Base-by-base conservation (phyloP, 2,113 vertebrate genomes). In the Scytalopus superciliaris region DNA sequence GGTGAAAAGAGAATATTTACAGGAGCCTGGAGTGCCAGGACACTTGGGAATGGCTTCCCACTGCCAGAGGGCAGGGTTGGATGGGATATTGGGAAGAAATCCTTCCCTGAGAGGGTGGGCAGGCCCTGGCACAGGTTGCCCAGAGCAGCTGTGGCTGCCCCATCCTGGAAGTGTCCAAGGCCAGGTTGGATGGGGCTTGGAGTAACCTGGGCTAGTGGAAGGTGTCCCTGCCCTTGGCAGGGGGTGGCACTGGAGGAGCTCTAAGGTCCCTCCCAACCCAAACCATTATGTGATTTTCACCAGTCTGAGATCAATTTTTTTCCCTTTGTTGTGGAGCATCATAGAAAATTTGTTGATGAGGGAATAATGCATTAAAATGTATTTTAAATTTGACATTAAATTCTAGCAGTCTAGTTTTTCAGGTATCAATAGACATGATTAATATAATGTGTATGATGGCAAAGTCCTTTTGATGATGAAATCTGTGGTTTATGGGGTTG, bases 221-320 rank as follows among this genome's bases (percentile, higher is more conserved):
- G 42, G 25, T 27, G 86, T 57, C 67, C 25, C 50, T 88, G 76
- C 42, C 23, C 49, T 15, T 18, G 67, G 40, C 50, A 27, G 35
- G 25, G 35, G 35, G 3, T 49, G 9, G 25, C 0, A 49, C 1
- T 0, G 4, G 37, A 6, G 28, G 50, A 0, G 3, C 0, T 81
- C 37, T 33, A 16, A 57, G 30, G 12, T 57, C 11, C 10, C 9
- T 72, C 52, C 31, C 6, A 57, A 37, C 12, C 2, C 9, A 74
- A n/a, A 19, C 23, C 12, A 44, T 44, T 35, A 3, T 33, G 3
- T 37, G 60, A 39, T 39, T 67, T 74, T n/a, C 53, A 37, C 14
- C 27, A 28, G 33, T 14, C 11, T 31, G 25, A 47, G 59, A 74
- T 45, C 17, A 13, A 24, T 33, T 23, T 62, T 30, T 11, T 2